A percentile compares a stretch with the other conserved stretches of the same genome.
These are phyloP conservation scores for Rugalucina vietnamica DNA, from an alignment of 2,888 invertebrate species.

Conservation along the genomic window DNA sequence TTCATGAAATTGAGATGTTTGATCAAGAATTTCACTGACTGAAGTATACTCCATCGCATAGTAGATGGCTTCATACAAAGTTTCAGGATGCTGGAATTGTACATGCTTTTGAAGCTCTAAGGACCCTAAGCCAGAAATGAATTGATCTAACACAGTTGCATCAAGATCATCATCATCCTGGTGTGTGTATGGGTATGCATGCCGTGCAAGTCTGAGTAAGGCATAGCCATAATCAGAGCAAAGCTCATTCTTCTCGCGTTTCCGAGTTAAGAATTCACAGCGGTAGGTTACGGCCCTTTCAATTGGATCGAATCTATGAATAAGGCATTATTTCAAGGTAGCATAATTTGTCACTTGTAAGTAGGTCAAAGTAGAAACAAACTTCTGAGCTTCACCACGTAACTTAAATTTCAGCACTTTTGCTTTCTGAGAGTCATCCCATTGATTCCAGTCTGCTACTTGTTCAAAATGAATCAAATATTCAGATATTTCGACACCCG, in stretches of 20 bases:
- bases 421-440: background rate
- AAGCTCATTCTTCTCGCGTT: background rate
- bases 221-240: slow-evolving; percentile 34
- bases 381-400: background rate
- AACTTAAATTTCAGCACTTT: background rate
- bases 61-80: slow-evolving; percentile 9
- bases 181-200: slow-evolving; percentile 21
- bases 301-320: slow-evolving; percentile 25
- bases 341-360: background rate
- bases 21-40: background rate
- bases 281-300: slow-evolving; percentile 24
- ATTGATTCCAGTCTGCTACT: background rate
- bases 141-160: slow-evolving; percentile 15
- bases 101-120: slow-evolving; percentile 32
- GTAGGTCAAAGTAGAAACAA: background rate
- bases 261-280: slow-evolving; percentile 38
- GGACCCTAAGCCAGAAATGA: slow-evolving; percentile 26
- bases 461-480: background rate
- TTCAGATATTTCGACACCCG: background rate
- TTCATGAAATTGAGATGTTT: no score
- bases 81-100: slow-evolving; percentile 16
- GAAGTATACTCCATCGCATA: slow-evolving; percentile 5
- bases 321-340: background rate
- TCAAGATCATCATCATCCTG: no score
- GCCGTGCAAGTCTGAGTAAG: slow-evolving; percentile 13